Percentiles rank a stretch among this genome's conserved stretches.
phyloP scores from a whole-genome alignment of 2,113 vertebrate species.

The Sinocyclocheilus anshuiensis region DNA sequence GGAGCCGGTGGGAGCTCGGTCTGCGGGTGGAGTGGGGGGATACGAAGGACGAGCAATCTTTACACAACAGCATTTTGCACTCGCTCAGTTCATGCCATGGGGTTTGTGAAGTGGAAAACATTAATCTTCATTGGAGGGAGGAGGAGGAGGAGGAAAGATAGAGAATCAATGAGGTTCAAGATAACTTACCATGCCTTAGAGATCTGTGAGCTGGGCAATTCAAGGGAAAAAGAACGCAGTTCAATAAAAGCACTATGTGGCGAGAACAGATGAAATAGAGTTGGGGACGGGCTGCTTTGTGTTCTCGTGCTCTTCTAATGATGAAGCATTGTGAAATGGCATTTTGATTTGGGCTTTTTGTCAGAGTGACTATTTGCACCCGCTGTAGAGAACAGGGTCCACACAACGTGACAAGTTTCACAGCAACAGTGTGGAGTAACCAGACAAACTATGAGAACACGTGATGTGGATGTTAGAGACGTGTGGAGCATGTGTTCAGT shows the following conservation, averaged over 20 bases:
- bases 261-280: conserved; percentile 5
- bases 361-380: not conserved
- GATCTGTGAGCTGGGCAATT: conserved; percentile 76
- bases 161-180: conserved; percentile 39
- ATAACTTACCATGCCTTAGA: conserved; percentile 75
- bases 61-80: conserved; percentile 45
- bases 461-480: not conserved
- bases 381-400: not conserved
- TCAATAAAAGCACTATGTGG: conserved; percentile 65
- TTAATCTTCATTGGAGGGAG: conserved; percentile 39
- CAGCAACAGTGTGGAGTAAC: not conserved
- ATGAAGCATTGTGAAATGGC: not conserved
- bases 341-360: not conserved
- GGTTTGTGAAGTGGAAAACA: conserved; percentile 23
- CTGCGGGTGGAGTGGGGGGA: not conserved
- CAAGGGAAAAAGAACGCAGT: conserved; percentile 68
- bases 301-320: not conserved
- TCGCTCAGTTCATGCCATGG: conserved; percentile 43
- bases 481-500: no score
- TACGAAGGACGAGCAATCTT: conserved; percentile 33
- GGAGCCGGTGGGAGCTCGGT: not conserved
- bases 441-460: not conserved
- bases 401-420: not conserved
- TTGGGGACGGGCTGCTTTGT: not conserved
- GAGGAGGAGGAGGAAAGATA: not conserved